Evolutionary conservation across 2,797 vertebrate species (phyloP).

Genomic region (Acrocephalus scirpaceus): DNA sequence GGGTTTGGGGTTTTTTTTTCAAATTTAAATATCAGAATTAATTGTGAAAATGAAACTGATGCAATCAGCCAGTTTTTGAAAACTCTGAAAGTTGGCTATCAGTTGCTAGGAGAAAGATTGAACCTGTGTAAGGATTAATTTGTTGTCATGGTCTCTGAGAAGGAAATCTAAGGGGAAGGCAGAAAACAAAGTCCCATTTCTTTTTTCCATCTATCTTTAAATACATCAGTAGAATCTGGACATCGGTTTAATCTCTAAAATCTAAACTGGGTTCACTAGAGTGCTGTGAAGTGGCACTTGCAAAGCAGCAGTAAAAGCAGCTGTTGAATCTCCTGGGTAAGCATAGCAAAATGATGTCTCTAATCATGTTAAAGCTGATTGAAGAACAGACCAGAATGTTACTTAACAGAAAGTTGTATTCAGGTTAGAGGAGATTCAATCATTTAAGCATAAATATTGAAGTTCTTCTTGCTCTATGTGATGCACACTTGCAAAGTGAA

Average conservation of each 20-base stretch:
- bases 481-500: background rate
- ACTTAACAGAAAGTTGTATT: background rate
- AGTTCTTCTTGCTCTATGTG: background rate
- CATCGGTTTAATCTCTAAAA: background rate
- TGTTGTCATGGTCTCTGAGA: background rate
- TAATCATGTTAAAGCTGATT: background rate
- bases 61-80: background rate
- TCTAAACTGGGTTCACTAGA: background rate
- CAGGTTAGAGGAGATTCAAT: background rate
- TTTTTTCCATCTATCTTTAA: background rate
- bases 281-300: background rate
- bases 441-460: background rate
- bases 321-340: background rate
- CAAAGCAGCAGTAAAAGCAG: background rate
- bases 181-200: background rate
- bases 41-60: background rate
- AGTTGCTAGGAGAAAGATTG: background rate
- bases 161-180: background rate
- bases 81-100: background rate
- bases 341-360: background rate
- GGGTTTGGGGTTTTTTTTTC: too few relatives aligned
- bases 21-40: background rate
- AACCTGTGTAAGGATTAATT: background rate
- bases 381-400: background rate
- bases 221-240: background rate